Conservation (phyloP, 23 tunicate genomes). For the Ciona savignyi region DNA sequence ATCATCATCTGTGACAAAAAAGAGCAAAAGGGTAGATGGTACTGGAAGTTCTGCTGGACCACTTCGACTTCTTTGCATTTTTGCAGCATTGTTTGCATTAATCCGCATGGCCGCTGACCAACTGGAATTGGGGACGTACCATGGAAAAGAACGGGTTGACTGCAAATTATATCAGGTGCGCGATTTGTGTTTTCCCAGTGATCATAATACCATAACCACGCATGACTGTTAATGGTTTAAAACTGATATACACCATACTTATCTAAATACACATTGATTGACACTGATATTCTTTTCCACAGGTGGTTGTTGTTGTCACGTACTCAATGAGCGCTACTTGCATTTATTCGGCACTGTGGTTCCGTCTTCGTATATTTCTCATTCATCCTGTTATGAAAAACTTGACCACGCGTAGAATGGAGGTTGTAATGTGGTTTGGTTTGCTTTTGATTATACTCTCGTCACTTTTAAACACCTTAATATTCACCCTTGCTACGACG, state of each 20-base stretch:
- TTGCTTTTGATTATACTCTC: constrained; percentile 25
- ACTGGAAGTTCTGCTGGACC: constrained; percentile 20
- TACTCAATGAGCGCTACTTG: constrained; percentile 43
- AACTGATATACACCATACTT: no score
- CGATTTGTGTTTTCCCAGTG: no score
- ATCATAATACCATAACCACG: no score
- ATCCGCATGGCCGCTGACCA: constrained; percentile 16
- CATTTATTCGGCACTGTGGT: constrained; percentile 40
- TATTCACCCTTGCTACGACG: constrained; percentile 25
- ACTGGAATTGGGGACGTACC: no score
- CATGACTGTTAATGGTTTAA: no score
- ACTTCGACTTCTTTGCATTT: constrained; percentile 13
- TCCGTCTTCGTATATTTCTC: constrained; percentile 52
- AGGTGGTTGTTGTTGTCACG: constrained; percentile 54
- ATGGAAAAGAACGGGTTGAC: constrained; percentile 26
- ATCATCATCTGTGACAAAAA: neutral
- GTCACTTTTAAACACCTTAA: constrained; percentile 35
- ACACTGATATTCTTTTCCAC: no score
- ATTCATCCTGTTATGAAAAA: constrained; percentile 75
- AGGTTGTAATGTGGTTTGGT: constrained; percentile 31
- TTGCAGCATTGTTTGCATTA: constrained; percentile 16
- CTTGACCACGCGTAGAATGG: constrained; percentile 25
- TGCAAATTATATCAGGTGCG: constrained; percentile 49
- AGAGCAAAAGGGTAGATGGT: neutral
- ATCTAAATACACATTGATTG: no score